phyloP scores from a whole-genome alignment of 1,140 invertebrate species.

The Drosophila insularis region DNA sequence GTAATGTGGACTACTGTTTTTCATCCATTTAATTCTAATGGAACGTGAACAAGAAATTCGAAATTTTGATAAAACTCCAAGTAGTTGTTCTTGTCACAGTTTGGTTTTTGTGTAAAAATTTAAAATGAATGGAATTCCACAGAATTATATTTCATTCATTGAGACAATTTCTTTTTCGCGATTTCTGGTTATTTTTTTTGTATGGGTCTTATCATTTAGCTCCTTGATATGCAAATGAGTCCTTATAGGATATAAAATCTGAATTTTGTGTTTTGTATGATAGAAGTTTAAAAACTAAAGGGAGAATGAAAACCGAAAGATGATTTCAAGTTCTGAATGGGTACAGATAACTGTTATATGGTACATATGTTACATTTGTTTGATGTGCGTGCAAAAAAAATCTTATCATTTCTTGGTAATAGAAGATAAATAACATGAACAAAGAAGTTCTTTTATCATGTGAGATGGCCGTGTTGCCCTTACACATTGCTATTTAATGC shows the following conservation, averaged over 20 bases:
- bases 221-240: too few species aligned
- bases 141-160: conserved; percentile 1
- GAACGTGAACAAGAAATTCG: too few species aligned
- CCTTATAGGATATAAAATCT: too few species aligned
- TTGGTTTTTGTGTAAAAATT: background rate
- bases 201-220: background rate
- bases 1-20: too few species aligned
- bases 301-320: background rate
- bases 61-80: too few species aligned
- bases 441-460: conserved; percentile 24
- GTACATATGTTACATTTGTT: conserved; percentile 41
- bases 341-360: background rate
- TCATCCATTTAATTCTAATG: too few species aligned
- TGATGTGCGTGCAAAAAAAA: conserved; percentile 8
- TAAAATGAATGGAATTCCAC: background rate
- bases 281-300: too few species aligned
- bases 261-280: too few species aligned
- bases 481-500: conserved; percentile 54
- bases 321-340: background rate
- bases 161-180: background rate
- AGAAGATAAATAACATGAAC: conserved; percentile 30
- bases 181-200: background rate
- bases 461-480: conserved; percentile 28
- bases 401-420: conserved; percentile 56
- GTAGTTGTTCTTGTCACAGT: too few species aligned